A percentile compares a stretch with the other conserved stretches of the same genome.
Conservation (phyloP, 2,113 vertebrate species). For the Austrofundulus limnaeus region DNA sequence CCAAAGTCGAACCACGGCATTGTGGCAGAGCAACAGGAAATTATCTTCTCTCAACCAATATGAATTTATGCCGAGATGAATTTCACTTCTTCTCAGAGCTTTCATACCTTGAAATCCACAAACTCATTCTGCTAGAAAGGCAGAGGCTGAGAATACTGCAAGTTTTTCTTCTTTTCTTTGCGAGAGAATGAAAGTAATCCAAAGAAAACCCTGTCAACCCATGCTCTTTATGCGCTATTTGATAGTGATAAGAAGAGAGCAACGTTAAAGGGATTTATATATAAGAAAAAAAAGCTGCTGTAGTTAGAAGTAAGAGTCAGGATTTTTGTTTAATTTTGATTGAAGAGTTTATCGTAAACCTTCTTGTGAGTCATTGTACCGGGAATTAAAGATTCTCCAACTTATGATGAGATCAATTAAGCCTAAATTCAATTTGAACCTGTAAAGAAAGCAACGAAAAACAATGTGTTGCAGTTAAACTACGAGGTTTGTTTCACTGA, state of each 20-base stretch:
- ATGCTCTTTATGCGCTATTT: conserved; percentile 7
- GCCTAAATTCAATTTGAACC: no score
- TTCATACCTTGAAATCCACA: conserved; percentile 36
- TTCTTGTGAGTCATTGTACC: no score
- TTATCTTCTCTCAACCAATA: conserved; percentile 61
- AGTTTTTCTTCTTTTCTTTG: conserved; percentile 33
- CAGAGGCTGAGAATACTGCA: conserved; percentile 30
- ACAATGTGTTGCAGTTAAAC: no score
- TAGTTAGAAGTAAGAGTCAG: conserved; percentile 4
- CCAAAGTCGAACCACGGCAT: conserved; percentile 44
- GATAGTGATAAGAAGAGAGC: conserved; percentile 9
- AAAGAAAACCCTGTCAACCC: background rate
- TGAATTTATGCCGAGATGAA: conserved; percentile 61
- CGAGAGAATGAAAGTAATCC: conserved; percentile 26
- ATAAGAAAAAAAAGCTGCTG: background rate
- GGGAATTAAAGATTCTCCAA: no score
- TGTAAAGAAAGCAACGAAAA: no score
- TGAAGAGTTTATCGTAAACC: no score
- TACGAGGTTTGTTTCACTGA: no score
- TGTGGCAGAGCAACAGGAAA: conserved; percentile 53
- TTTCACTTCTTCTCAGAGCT: conserved; percentile 60
- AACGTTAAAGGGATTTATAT: conserved; percentile 15
- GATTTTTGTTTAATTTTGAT: conserved; percentile 14
- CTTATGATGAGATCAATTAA: no score
- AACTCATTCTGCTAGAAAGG: conserved; percentile 49